phyloP scores from a whole-genome alignment of 2,797 vertebrate genomes.

The Natrix natrix region DNA sequence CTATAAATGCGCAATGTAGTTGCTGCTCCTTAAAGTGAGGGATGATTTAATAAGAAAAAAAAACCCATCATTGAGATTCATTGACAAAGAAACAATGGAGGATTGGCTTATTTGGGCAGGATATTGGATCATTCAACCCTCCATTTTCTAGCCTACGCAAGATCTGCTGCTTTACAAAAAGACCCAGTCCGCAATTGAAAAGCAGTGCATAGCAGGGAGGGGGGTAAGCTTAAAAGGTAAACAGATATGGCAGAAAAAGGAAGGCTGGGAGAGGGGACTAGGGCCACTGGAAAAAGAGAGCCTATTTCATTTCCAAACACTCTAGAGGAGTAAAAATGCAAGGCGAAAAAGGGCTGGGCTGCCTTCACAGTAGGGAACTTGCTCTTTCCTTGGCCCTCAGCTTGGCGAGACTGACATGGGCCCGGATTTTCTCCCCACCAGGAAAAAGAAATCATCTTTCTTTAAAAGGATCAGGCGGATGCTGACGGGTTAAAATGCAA shows the following conservation, averaged over 20 bases:
- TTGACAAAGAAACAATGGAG: background rate
- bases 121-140: slow-evolving; percentile 10
- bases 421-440: slow-evolving; percentile 62
- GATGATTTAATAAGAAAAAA: background rate
- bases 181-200: background rate
- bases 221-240: background rate
- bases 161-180: slow-evolving; percentile 11
- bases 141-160: slow-evolving; percentile 6
- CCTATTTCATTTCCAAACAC: slow-evolving; percentile 57
- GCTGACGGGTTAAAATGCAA: slow-evolving; percentile 75
- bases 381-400: slow-evolving; percentile 46
- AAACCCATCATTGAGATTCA: background rate
- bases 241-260: background rate
- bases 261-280: slow-evolving; percentile 30
- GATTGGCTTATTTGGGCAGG: slow-evolving; percentile 10
- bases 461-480: slow-evolving; percentile 29
- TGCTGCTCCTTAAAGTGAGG: background rate
- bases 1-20: background rate
- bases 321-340: slow-evolving; percentile 54
- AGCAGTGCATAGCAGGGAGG: background rate
- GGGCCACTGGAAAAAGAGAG: background rate
- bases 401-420: slow-evolving; percentile 50
- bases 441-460: slow-evolving; percentile 53
- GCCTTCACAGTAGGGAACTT: slow-evolving; percentile 65
- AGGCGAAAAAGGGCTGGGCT: slow-evolving; percentile 53